Percentiles rank a stretch among this genome's conserved stretches.
Conservation (phyloP, 2,113 vertebrate genomes). For the Nesospiza acunhae region DNA sequence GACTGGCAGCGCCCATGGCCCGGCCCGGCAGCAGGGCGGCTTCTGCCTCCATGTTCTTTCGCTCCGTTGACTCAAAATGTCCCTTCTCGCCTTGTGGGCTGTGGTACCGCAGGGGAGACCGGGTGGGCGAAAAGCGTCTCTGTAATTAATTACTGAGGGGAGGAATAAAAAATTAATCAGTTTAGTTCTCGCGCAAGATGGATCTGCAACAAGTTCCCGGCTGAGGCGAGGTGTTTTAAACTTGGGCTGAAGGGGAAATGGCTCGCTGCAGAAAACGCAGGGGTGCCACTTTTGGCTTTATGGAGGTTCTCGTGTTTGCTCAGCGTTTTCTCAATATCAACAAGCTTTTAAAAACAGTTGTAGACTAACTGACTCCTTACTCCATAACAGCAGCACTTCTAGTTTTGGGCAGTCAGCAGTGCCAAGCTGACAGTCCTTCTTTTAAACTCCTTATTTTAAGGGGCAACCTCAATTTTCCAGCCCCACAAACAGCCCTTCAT, state of each 20-base stretch:
- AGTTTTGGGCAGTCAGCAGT: not conserved
- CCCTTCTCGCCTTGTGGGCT: slow-evolving; percentile 25
- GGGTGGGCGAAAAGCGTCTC: not conserved
- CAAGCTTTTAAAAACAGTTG: not conserved
- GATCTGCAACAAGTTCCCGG: slow-evolving; percentile 54
- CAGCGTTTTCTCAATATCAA: not conserved
- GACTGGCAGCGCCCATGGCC: not conserved
- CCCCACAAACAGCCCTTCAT: not conserved
- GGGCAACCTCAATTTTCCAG: not conserved
- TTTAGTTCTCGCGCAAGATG: not conserved
- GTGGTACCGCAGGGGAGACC: not conserved
- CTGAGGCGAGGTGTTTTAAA: not conserved
- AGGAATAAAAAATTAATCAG: not conserved
- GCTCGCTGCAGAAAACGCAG: not conserved
- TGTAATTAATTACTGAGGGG: not conserved
- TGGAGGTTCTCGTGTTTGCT: not conserved
- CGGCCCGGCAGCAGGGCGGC: not conserved
- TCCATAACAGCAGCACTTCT: not conserved
- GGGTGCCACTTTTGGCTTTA: not conserved
- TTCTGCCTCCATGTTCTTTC: slow-evolving; percentile 67
- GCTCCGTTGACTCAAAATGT: slow-evolving; percentile 62
- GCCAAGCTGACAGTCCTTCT: not conserved
- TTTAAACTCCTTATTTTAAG: not conserved
- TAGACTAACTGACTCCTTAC: not conserved
- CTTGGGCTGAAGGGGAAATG: not conserved